A percentile compares a stretch with the other conserved stretches of the same genome.
phyloP scores from a whole-genome alignment of 2,797 vertebrate species.

The Spondyliosoma cantharus region DNA sequence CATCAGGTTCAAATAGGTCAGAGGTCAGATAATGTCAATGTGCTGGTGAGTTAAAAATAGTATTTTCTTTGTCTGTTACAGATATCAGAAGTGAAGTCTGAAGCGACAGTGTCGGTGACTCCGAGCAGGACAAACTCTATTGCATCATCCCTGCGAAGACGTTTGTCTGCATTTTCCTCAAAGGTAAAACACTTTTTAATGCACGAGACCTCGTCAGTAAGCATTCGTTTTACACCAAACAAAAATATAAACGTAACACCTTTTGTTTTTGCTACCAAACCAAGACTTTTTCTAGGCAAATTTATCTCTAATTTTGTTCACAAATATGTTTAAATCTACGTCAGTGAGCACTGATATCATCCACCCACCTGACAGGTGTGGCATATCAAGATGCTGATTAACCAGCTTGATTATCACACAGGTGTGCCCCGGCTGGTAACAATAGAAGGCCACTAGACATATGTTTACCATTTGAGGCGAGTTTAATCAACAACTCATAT shows the following conservation, averaged over 20 bases:
- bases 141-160: slow-evolving; percentile 80
- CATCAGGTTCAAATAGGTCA: background rate
- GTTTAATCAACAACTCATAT: background rate
- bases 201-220: no score
- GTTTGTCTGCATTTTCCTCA: slow-evolving; percentile 80
- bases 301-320: no score
- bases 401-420: no score
- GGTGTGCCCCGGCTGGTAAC: no score
- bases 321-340: no score
- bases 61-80: slow-evolving; percentile 46
- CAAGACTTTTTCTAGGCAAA: no score
- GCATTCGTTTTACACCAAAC: background rate
- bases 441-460: no score
- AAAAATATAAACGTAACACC: no score
- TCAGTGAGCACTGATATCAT: no score
- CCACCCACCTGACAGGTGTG: no score
- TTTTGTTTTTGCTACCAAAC: no score
- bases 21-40: background rate
- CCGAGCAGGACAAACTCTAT: slow-evolving; percentile 71
- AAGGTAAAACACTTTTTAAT: slow-evolving; percentile 70
- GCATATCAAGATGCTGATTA: no score
- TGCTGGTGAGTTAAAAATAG: background rate
- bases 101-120: slow-evolving; percentile 68
- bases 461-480: background rate
- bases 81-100: slow-evolving; percentile 83